Percentiles rank a stretch among this genome's conserved stretches.
Conservation (phyloP, 1,140 invertebrate species). For the Epicauta chinensis region DNA sequence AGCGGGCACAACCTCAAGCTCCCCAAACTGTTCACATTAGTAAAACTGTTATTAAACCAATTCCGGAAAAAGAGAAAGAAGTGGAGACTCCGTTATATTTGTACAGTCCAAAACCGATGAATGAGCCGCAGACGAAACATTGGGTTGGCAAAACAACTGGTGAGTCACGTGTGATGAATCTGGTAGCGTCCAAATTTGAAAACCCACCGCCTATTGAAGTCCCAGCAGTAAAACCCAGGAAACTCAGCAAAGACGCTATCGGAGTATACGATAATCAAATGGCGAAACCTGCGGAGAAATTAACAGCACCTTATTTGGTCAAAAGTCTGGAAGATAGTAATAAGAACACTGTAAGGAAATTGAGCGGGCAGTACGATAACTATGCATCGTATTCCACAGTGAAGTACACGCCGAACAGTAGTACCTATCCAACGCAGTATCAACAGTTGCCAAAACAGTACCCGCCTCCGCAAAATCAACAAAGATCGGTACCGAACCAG, state of each 20-base stretch:
- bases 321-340: conserved; percentile 20
- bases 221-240: conserved; percentile 20
- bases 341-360: conserved; percentile 30
- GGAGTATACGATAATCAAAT: conserved; percentile 13
- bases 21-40: too few species aligned
- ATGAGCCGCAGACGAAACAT: conserved; percentile 28
- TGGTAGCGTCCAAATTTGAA: conserved; percentile 47
- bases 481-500: conserved; percentile 9
- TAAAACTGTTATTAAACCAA: conserved; percentile 22
- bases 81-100: conserved; percentile 25
- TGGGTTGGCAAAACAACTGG: conserved; percentile 38
- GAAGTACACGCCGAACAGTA: conserved; percentile 8
- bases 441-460: conserved; percentile 5
- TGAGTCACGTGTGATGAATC: conserved; percentile 40
- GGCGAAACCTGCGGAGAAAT: conserved; percentile 15
- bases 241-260: conserved; percentile 32
- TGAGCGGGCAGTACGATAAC: conserved; percentile 39
- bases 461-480: neutral
- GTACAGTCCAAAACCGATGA: conserved; percentile 36
- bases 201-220: conserved; percentile 29
- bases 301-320: conserved; percentile 24
- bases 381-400: conserved; percentile 14
- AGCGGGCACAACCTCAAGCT: conserved; percentile 16
- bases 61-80: conserved; percentile 10
- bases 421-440: conserved; percentile 18